A percentile compares a stretch with the other conserved stretches of the same genome.
Conservation (phyloP, 2,797 vertebrate genomes). For the Chiroxiphia lanceolata region DNA sequence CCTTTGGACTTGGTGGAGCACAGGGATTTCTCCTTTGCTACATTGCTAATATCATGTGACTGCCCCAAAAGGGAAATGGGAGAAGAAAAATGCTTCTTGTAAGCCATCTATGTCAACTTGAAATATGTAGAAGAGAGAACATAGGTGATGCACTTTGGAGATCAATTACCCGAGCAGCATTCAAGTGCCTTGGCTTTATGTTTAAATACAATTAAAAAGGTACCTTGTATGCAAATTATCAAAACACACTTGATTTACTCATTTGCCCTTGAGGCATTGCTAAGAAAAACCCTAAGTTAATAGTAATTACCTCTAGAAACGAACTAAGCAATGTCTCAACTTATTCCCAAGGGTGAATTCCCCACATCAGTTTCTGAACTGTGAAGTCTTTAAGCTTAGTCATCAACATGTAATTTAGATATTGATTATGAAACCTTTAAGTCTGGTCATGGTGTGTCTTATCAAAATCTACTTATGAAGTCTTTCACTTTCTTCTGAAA, state of each 20-base stretch:
- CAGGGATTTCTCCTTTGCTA: background rate
- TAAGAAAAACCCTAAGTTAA: conserved; percentile 15
- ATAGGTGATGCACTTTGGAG: background rate
- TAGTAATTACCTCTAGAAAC: conserved; percentile 21
- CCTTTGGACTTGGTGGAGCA: background rate
- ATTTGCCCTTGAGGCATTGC: conserved; percentile 31
- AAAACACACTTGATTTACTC: conserved; percentile 46
- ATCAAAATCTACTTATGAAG: background rate
- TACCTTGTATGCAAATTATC: conserved; percentile 52
- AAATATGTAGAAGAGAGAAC: background rate
- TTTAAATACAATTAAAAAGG: conserved; percentile 38
- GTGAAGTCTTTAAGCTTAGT: background rate
- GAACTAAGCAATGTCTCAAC: background rate
- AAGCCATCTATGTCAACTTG: background rate
- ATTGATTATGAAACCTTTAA: background rate
- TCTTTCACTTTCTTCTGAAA: background rate
- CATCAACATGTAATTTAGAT: background rate
- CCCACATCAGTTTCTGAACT: background rate
- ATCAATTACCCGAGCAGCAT: conserved; percentile 12
- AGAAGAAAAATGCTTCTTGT: background rate
- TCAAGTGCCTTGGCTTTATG: background rate
- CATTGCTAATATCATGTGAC: background rate
- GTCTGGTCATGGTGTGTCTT: background rate
- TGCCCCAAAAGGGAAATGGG: background rate
- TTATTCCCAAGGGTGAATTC: background rate